Evolutionary conservation across 1,140 invertebrate genomes (phyloP).

Genomic region (Pissodes strobi): DNA sequence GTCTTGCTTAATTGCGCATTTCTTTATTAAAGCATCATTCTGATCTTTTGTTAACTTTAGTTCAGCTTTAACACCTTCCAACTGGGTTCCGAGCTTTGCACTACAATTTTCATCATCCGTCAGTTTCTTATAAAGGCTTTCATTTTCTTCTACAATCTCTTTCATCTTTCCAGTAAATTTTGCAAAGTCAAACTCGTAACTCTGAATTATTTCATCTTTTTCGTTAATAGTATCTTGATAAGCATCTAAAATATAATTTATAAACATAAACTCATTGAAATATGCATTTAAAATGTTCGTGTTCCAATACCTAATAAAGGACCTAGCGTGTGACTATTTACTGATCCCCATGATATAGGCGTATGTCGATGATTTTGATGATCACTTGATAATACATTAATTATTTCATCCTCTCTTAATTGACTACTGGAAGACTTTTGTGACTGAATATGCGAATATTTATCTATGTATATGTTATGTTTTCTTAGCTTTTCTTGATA

Average conservation of each 20-base stretch:
- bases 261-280: too few relatives aligned
- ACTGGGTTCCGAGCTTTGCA: slow-evolving; percentile 58
- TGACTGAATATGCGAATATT: slow-evolving; percentile 18
- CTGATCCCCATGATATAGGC: slow-evolving; percentile 59
- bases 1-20: slow-evolving; percentile 61
- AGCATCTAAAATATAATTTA: slow-evolving; percentile 58
- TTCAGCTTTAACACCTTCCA: slow-evolving; percentile 58
- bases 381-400: slow-evolving; percentile 41
- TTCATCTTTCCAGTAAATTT: slow-evolving; percentile 66
- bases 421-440: slow-evolving; percentile 18
- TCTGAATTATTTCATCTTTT: slow-evolving; percentile 66
- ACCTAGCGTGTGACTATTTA: slow-evolving; percentile 59
- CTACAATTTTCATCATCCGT: slow-evolving; percentile 61
- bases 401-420: slow-evolving; percentile 45
- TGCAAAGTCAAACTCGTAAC: slow-evolving; percentile 65
- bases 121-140: slow-evolving; percentile 58
- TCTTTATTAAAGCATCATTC: slow-evolving; percentile 62
- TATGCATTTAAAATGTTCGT: background rate
- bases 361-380: slow-evolving; percentile 48
- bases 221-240: slow-evolving; percentile 69
- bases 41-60: slow-evolving; percentile 63
- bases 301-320: slow-evolving; percentile 19
- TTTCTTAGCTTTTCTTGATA: slow-evolving; percentile 67
- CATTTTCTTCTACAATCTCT: slow-evolving; percentile 67
- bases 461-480: slow-evolving; percentile 43